Base-by-base conservation (phyloP, 1,140 invertebrate species). In the Octopus sinensis region DNA sequence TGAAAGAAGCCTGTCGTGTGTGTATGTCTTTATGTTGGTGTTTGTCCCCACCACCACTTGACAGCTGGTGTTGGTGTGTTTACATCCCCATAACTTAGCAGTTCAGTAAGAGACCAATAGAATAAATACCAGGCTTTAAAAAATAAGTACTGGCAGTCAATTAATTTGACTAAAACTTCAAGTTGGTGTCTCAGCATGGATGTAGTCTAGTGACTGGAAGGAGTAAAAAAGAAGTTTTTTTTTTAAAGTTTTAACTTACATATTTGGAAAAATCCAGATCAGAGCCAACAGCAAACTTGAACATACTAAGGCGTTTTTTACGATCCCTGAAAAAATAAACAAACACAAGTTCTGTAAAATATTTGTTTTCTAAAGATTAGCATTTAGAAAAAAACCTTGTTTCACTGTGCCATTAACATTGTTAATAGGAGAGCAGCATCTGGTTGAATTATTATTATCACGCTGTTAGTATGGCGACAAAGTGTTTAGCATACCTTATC, bases 231-330 rank as follows among this genome's bases (percentile, higher is more conserved):
- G 17, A 17, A 62, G 3, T 12, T 12, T 17, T 12, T 1, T 12
- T 80, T 79, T 23, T 5, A n/a, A 6, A n/a, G 5, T 78, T 81
- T 80, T 12, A 80, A 77, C 81, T 83, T 86, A 90, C 91, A 90
- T 95, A 94, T 92, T 97, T 95, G n/a, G 93, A 92, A 91, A 97
- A 96, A 87, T 98, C 96, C 12, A 98, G 93, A 85, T 96, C 96
- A 1, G 96, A 89, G 6, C 94, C 95, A 43, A 94, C 94, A 90
- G 96, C 96, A 85, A 97, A 98, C 79, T 96, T 92, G 96, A 98
- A 98, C 1, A 98, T 95, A 92, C 96, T 95, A 89, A 96, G 94
- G 84, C 94, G 95, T 89, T 96, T 97, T 76, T 95, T 94, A n/a
- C 84, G 90, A 83, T 92, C 93, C 84, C 93, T 94, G 83, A 62